Percentiles rank a stretch among this genome's conserved stretches.
Evolutionary conservation across 1,140 invertebrate genomes (phyloP).

Genomic region (Pseudoatta argentina): DNA sequence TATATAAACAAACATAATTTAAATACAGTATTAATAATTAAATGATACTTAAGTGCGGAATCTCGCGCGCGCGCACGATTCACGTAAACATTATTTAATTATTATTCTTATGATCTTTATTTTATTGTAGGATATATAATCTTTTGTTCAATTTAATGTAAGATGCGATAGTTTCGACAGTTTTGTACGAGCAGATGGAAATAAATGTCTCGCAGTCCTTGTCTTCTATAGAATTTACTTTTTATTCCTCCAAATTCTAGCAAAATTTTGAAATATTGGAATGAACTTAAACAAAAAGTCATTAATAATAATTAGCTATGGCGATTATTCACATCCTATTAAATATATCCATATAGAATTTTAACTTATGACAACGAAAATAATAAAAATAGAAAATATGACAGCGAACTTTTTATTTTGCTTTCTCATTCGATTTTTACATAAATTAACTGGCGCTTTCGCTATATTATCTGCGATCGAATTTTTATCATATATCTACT

Average conservation of each 20-base stretch:
- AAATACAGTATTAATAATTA: constrained; percentile 55
- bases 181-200: constrained; percentile 56
- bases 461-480: constrained; percentile 2
- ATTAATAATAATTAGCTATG: too few species aligned
- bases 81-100: constrained; percentile 25
- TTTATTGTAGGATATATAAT: constrained; percentile 27
- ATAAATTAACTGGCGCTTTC: constrained; percentile 40
- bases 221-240: constrained; percentile 36
- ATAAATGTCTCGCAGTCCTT: constrained; percentile 61
- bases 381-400: background rate
- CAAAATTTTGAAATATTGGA: background rate
- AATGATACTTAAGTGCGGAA: constrained; percentile 35
- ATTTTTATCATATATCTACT: constrained; percentile 23
- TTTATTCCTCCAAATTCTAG: background rate
- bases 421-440: constrained; percentile 11
- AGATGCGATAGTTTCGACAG: constrained; percentile 55
- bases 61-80: constrained; percentile 28
- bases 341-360: background rate
- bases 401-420: background rate
- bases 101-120: constrained; percentile 21
- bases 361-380: background rate
- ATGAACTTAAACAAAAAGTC: background rate
- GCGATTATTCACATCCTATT: background rate
- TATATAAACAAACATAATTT: constrained; percentile 54
- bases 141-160: constrained; percentile 44